Percentiles rank a stretch among this genome's conserved stretches.
phyloP scores from a whole-genome alignment of 2,113 vertebrate species.

The Boleophthalmus pectinirostris region DNA sequence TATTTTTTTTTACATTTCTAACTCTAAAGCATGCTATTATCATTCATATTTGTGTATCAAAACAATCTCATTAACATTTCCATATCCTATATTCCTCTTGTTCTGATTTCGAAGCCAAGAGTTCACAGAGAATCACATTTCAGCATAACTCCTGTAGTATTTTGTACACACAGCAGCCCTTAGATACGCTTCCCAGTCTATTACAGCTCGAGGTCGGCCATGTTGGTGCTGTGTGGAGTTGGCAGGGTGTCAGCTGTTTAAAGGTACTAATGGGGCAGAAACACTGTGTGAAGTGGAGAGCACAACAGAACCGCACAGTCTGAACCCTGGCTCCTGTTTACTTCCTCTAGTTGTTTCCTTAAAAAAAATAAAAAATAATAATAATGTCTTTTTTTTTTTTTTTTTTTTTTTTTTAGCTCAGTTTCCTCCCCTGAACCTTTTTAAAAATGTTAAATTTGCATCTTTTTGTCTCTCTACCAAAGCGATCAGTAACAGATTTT shows the following conservation, averaged over 20 bases:
- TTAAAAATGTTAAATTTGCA: too few species aligned
- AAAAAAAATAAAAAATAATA: conserved; percentile 24
- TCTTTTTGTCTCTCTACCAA: too few species aligned
- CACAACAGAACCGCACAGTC: conserved; percentile 37
- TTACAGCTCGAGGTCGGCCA: conserved; percentile 4
- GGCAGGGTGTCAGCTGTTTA: conserved; percentile 2
- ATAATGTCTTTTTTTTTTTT: too few species aligned
- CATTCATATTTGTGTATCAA: neutral
- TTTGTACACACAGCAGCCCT: conserved; percentile 7
- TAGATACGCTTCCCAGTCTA: conserved; percentile 22
- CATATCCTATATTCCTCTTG: neutral
- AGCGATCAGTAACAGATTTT: too few species aligned
- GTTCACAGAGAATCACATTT: conserved; percentile 13
- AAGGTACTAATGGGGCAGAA: conserved; percentile 16
- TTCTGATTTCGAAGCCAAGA: neutral
- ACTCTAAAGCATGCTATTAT: neutral
- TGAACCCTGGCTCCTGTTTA: conserved; percentile 57
- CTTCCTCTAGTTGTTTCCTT: neutral
- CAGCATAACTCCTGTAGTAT: conserved; percentile 32
- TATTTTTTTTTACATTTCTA: too few species aligned
- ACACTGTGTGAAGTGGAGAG: conserved; percentile 31
- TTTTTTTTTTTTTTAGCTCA: too few species aligned
- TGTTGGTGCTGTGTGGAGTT: neutral
- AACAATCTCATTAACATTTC: neutral
- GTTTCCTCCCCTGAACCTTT: too few species aligned